These are phyloP conservation scores for Limosa lapponica DNA, from an alignment of 2,797 vertebrate species.

Conservation along the genomic window DNA sequence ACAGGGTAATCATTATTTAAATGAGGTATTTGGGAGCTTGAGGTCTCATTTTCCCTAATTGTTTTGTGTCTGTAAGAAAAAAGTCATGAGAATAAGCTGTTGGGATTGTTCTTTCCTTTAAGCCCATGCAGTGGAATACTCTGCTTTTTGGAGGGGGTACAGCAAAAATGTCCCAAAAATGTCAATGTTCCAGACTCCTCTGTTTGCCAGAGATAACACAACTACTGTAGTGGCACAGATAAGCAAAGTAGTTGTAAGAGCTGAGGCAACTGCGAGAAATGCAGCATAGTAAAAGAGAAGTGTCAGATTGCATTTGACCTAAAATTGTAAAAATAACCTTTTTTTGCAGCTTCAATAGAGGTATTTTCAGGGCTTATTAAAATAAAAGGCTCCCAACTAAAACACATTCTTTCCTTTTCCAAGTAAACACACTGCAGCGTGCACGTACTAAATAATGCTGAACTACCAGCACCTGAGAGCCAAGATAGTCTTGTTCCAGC, in stretches of 20 bases:
- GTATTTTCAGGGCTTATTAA: neutral
- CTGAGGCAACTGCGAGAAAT: conserved; percentile 2
- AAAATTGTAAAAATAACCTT: neutral
- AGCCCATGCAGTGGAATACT: neutral
- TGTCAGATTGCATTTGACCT: conserved; percentile 33
- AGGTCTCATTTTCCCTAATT: neutral
- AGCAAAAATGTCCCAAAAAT: conserved; percentile 16
- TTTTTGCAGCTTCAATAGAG: neutral
- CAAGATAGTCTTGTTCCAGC: neutral
- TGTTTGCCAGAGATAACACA: conserved; percentile 41
- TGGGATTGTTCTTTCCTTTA: neutral
- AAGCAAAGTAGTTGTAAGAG: neutral
- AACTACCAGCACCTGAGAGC: neutral
- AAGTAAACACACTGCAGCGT: neutral
- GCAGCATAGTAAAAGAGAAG: neutral
- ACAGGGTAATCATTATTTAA: neutral
- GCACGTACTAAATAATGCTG: neutral
- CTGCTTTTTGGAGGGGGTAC: neutral
- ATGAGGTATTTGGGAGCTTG: neutral
- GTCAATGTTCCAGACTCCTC: neutral
- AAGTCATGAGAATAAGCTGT: neutral
- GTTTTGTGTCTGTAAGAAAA: neutral
- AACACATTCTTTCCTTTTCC: neutral
- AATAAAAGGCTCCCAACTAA: conserved; percentile 40
- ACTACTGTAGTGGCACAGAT: conserved; percentile 48